Conservation (phyloP, 2,113 vertebrate species). For the Brachypodius melanocephalos region DNA sequence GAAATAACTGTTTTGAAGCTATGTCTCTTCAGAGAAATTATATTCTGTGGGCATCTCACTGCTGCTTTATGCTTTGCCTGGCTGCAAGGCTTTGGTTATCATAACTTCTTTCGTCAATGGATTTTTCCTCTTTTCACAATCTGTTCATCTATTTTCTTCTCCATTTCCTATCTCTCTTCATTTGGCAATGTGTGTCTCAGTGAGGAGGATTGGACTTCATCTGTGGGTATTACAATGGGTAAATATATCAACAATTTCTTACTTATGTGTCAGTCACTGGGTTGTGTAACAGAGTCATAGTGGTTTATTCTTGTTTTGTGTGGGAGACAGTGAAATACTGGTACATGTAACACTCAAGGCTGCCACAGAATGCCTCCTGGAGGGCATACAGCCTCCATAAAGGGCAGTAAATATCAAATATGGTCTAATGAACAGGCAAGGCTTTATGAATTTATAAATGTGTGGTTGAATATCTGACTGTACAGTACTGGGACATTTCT, state of each 20-base stretch:
- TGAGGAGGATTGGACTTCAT: not conserved
- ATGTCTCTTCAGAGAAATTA: not conserved
- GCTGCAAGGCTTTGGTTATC: not conserved
- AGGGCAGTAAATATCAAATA: not conserved
- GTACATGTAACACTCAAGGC: not conserved
- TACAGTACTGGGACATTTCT: not conserved
- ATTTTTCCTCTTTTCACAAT: not conserved
- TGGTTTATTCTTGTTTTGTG: constrained; percentile 23
- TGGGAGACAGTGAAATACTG: not conserved
- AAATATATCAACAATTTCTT: not conserved
- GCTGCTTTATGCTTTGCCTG: not conserved
- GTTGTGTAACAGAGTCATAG: not conserved
- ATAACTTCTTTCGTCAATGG: not conserved
- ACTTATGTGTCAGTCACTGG: not conserved
- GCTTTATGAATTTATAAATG: not conserved
- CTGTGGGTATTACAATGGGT: not conserved
- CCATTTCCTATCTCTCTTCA: not conserved
- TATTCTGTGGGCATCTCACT: not conserved
- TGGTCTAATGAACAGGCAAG: not conserved
- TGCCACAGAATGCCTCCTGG: not conserved
- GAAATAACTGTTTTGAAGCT: not conserved
- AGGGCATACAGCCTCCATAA: not conserved
- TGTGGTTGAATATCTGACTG: not conserved
- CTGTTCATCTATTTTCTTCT: not conserved
- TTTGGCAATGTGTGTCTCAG: not conserved